Conservation (phyloP, 2,113 vertebrate genomes). For the Fukomys damarensis region DNA sequence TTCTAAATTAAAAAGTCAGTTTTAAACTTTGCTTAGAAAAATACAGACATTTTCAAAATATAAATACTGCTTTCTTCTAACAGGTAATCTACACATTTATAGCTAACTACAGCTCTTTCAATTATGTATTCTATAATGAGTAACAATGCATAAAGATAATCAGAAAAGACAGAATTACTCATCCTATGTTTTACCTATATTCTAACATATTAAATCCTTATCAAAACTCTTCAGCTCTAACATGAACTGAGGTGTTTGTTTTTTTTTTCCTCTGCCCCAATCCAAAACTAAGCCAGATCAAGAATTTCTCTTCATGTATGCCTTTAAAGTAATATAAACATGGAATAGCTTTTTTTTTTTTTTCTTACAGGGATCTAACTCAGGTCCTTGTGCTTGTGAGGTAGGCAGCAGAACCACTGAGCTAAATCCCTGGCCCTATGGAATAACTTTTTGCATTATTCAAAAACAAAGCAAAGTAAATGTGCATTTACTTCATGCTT, state of each 20-base stretch:
- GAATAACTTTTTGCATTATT: neutral
- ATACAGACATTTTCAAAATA: constrained; percentile 68
- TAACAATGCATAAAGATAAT: constrained; percentile 30
- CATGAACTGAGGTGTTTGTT: neutral
- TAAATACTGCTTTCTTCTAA: constrained; percentile 64
- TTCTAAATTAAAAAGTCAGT: constrained; percentile 72
- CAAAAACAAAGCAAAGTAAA: constrained; percentile 23
- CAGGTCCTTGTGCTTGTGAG: too few species aligned
- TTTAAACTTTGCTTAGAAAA: constrained; percentile 68
- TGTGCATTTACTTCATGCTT: neutral
- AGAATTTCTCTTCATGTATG: neutral
- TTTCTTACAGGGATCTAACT: too few species aligned
- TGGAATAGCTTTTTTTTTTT: neutral
- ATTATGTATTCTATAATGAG: constrained; percentile 30
- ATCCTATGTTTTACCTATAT: neutral
- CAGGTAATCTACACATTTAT: constrained; percentile 38
- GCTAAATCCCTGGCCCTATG: too few species aligned
- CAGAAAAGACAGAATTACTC: neutral
- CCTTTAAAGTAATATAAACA: neutral
- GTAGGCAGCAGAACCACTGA: too few species aligned
- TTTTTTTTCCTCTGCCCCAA: neutral
- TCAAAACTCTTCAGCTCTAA: neutral
- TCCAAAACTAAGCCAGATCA: constrained; percentile 26
- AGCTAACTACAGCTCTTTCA: constrained; percentile 51
- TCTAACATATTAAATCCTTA: constrained; percentile 29